Evolutionary conservation across 2,797 vertebrate genomes (phyloP).

Genomic region (Loriculus beryllinus): DNA sequence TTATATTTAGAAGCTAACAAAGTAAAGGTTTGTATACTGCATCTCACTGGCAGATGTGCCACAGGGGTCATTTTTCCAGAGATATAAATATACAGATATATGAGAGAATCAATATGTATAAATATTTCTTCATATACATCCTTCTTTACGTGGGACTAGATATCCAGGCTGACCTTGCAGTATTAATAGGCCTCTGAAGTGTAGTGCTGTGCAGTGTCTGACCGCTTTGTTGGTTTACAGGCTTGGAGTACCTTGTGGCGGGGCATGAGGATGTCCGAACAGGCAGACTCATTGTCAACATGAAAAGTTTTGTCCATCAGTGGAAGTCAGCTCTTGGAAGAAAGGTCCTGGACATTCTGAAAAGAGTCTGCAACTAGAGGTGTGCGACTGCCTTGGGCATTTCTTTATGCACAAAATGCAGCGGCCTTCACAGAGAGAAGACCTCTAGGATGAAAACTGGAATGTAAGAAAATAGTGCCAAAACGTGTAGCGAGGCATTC

Average conservation of each 20-base stretch:
- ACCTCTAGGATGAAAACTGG: slow-evolving; percentile 71
- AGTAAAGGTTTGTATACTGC: background rate
- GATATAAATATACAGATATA: background rate
- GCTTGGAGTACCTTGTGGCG: slow-evolving; percentile 91
- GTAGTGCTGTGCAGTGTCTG: background rate
- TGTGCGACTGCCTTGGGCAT: background rate
- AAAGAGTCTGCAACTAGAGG: slow-evolving; percentile 85
- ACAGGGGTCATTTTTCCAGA: background rate
- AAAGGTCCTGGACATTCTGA: slow-evolving; percentile 88
- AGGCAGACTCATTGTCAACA: slow-evolving; percentile 89
- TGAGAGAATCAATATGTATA: background rate
- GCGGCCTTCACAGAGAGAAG: slow-evolving; percentile 44
- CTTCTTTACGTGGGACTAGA: background rate
- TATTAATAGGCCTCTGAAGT: background rate
- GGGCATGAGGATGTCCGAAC: slow-evolving; percentile 88
- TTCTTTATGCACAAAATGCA: slow-evolving; percentile 67
- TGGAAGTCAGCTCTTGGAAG: slow-evolving; percentile 91
- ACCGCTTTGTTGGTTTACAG: slow-evolving; percentile 71
- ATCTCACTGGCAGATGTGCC: background rate
- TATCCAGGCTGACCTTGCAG: background rate
- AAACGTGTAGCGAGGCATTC: slow-evolving; percentile 50
- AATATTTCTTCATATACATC: background rate
- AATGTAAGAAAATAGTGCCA: slow-evolving; percentile 73
- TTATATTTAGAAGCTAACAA: background rate
- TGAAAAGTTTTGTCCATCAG: slow-evolving; percentile 96